Percentiles rank a stretch among this genome's conserved stretches.
Evolutionary conservation across 2,797 vertebrate species (phyloP).

Genomic region (Anas bahamensis): DNA sequence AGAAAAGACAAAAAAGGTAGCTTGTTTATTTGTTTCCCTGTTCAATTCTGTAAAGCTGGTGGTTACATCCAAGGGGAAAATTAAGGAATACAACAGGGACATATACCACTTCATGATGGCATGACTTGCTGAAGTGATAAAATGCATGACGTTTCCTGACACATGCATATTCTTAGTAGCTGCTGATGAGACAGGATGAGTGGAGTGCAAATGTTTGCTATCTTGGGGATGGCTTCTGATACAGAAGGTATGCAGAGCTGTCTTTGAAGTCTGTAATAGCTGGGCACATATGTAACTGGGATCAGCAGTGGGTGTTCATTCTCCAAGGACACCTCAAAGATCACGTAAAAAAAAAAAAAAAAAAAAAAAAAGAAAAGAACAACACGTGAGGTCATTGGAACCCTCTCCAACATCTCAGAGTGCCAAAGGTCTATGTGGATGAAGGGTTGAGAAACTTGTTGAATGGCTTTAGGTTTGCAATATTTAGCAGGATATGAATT

Average conservation of each 20-base stretch:
- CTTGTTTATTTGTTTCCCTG: background rate
- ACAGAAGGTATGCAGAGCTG: conserved; percentile 3
- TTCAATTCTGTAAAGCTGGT: background rate
- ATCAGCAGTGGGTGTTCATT: background rate
- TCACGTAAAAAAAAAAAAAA: background rate
- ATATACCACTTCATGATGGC: background rate
- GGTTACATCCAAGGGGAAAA: background rate
- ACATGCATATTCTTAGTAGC: conserved; percentile 57
- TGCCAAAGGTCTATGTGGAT: background rate
- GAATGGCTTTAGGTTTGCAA: background rate
- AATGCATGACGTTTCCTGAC: background rate
- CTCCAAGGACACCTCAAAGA: background rate
- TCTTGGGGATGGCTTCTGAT: conserved; percentile 27
- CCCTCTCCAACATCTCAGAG: background rate
- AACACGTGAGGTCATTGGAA: background rate
- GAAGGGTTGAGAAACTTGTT: background rate
- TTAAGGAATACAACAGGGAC: background rate
- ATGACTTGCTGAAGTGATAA: conserved; percentile 4
- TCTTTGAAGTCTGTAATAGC: conserved; percentile 5
- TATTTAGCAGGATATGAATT: background rate
- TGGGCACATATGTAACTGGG: background rate
- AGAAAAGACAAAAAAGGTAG: no score
- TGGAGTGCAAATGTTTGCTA: conserved; percentile 47
- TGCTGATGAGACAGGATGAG: conserved; percentile 45
- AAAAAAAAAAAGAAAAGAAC: no score